phyloP scores from a whole-genome alignment of 2,113 vertebrate species.

The Corythornis vintsioides region DNA sequence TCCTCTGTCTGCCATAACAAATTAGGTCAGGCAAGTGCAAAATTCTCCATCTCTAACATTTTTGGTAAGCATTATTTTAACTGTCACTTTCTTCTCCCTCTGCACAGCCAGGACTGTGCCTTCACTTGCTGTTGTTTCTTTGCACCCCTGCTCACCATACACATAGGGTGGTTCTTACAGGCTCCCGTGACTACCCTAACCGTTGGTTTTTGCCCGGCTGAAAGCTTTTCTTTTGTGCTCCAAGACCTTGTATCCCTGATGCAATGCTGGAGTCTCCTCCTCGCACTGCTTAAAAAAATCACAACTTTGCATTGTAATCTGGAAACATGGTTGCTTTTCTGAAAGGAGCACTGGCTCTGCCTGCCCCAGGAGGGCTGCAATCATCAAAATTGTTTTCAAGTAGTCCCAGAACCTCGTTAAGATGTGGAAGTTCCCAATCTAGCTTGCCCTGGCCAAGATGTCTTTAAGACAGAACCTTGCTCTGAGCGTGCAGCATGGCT shows the following conservation, averaged over 20 bases:
- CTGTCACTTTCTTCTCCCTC: conserved; percentile 39
- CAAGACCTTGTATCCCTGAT: background rate
- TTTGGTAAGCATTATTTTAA: conserved; percentile 42
- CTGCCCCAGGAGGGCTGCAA: background rate
- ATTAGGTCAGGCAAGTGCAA: conserved; percentile 60
- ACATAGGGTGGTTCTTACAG: background rate
- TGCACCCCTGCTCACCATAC: background rate
- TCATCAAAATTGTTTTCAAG: background rate
- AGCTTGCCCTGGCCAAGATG: background rate
- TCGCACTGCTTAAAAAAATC: conserved; percentile 1
- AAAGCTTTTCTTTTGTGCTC: conserved; percentile 5
- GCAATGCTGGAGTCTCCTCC: background rate
- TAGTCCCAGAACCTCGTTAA: background rate
- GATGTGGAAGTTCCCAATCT: background rate
- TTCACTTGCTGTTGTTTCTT: conserved; percentile 27
- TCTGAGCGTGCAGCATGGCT: background rate
- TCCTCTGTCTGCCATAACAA: conserved; percentile 58
- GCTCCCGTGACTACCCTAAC: background rate
- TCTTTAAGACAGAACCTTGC: background rate
- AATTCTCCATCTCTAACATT: conserved; percentile 51
- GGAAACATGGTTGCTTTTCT: background rate
- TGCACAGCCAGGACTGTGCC: background rate
- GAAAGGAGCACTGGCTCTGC: background rate
- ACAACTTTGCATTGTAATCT: background rate
- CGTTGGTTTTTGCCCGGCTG: background rate